Percentiles rank a stretch among this genome's conserved stretches.
These are phyloP conservation scores for Drosophila willistoni DNA, from an alignment of 1,140 invertebrate genomes.

Conservation along the genomic window DNA sequence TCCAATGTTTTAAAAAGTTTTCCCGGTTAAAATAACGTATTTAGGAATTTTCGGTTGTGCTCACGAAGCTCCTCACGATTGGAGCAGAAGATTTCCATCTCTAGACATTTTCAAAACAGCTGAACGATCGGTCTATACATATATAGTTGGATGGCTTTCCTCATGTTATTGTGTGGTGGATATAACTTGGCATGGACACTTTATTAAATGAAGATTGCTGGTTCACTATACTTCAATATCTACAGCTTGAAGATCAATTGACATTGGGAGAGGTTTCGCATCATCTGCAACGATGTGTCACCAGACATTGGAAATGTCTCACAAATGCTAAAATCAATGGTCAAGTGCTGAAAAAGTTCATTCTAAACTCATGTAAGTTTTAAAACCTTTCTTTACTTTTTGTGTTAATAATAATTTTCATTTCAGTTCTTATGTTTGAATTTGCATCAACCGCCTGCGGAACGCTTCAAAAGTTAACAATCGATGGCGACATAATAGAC, in stretches of 20 bases:
- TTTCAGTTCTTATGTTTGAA: background rate
- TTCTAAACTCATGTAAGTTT: background rate
- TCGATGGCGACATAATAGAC: background rate
- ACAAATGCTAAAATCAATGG: background rate
- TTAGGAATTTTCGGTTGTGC: too few species aligned
- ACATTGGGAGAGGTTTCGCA: background rate
- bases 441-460: background rate
- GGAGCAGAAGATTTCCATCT: background rate
- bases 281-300: background rate
- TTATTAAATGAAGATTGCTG: slow-evolving; percentile 1
- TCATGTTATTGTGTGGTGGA: background rate
- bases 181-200: background rate
- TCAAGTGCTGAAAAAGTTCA: background rate
- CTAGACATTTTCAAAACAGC: background rate
- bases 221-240: background rate
- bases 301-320: background rate
- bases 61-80: background rate
- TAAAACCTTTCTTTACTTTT: background rate
- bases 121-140: background rate
- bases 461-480: background rate
- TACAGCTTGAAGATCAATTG: slow-evolving; percentile 1
- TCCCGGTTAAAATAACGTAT: too few species aligned
- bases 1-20: too few species aligned
- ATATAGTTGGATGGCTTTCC: background rate
- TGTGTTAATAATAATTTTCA: background rate